These are phyloP conservation scores for Netelia melanura DNA, from an alignment of 2,888 invertebrate species.

Conservation along the genomic window DNA sequence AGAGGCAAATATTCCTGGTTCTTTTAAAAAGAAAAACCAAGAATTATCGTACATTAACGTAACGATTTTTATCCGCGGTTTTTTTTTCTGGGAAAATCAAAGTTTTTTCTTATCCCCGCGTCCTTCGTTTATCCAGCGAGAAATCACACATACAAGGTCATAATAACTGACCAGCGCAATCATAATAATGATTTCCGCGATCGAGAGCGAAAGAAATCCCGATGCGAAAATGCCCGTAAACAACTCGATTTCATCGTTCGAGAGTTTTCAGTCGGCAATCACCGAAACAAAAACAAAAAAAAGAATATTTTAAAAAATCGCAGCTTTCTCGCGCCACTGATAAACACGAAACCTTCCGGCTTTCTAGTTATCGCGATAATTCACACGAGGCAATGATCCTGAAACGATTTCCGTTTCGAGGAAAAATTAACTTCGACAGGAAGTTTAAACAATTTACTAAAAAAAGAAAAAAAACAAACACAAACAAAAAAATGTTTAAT, in stretches of 20 bases:
- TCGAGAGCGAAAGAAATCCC: background rate
- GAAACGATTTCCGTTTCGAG: slow-evolving; percentile 20
- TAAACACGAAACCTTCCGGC: background rate
- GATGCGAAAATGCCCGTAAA: background rate
- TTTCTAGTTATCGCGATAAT: slow-evolving; percentile 28
- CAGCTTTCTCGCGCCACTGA: slow-evolving; percentile 13
- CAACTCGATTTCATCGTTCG: background rate
- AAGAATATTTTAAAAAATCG: background rate
- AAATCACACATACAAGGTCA: background rate
- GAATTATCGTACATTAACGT: too few species aligned
- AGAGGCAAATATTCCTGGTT: too few species aligned
- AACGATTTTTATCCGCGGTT: too few species aligned
- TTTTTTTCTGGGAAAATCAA: too few species aligned
- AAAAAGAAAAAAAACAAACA: too few species aligned
- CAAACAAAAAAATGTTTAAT: too few species aligned
- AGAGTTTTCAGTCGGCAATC: background rate
- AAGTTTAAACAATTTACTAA: background rate
- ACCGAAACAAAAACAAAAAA: background rate
- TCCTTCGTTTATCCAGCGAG: background rate
- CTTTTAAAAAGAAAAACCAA: too few species aligned
- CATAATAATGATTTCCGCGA: slow-evolving; percentile 5
- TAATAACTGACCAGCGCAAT: background rate
- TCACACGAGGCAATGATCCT: background rate
- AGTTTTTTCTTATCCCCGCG: too few species aligned
- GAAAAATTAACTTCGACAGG: slow-evolving; percentile 9